A percentile compares a stretch with the other conserved stretches of the same genome.
Evolutionary conservation across 2,888 invertebrate species (phyloP).

Genomic region (Leucophenga maculata): DNA sequence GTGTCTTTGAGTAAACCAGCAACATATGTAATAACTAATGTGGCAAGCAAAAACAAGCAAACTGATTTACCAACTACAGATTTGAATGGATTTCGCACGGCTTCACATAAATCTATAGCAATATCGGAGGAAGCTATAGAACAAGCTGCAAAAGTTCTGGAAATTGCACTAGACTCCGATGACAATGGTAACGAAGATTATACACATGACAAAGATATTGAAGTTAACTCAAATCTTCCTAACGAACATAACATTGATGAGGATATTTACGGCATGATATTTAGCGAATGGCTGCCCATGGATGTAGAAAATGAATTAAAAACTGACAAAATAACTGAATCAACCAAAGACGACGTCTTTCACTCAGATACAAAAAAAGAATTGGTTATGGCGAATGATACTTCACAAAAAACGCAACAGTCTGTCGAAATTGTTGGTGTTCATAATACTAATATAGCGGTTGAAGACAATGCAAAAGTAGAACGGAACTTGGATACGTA

Average conservation of each 20-base stretch:
- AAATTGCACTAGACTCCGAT: conserved; percentile 15
- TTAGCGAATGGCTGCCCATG: not conserved
- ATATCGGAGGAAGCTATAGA: conserved; percentile 39
- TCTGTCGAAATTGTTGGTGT: no score
- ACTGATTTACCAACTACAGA: not conserved
- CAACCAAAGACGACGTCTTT: no score
- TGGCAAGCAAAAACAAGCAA: not conserved
- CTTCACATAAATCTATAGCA: conserved; percentile 41
- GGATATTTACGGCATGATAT: not conserved
- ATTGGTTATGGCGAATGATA: no score
- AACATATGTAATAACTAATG: not conserved
- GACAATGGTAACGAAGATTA: not conserved
- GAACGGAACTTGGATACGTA: no score
- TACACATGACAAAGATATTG: not conserved
- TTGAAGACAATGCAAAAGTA: no score
- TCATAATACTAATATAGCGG: no score
- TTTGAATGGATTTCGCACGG: conserved; percentile 38
- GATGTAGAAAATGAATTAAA: not conserved
- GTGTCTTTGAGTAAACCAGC: not conserved
- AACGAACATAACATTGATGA: not conserved
- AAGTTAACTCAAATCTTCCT: not conserved
- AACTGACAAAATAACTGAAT: no score
- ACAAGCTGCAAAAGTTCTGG: conserved; percentile 30
- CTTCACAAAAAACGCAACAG: no score
- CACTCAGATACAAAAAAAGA: no score